Base-by-base conservation (phyloP, 2,113 vertebrate species). In the Gorsachius goisagi region DNA sequence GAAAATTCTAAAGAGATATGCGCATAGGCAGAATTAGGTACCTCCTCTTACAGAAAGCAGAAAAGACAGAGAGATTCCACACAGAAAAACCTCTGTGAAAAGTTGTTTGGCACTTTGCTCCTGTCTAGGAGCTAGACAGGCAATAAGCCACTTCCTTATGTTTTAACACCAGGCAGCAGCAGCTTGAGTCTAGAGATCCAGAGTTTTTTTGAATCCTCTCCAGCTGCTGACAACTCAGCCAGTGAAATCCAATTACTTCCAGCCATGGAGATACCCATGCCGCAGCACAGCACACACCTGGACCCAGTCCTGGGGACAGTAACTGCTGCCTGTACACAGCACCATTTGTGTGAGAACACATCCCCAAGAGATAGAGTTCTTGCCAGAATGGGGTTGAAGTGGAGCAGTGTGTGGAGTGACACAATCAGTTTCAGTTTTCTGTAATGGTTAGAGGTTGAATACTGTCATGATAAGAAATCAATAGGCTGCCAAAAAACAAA, bases 371-470 rank as follows among this genome's bases (percentile, higher is more conserved):
- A 33, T 15, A 3, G 41, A 0, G 9, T 2, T 4, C n/a, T 14
- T 0, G 0, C 50, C 74, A 69, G 58, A 59, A 58, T 0, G 2
- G 60, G 18, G 35, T 4, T 4, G 32, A 39, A 55, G 18, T 27
- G 21, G 13, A 35, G 19, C 35, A 32, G 22, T 1, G 32, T 39
- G 63, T 11, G 4, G 16, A 77, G 11, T 9, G 77, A 64, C 58
- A 66, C 41, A 68, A 33, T 17, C 55, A 12, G 15, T 44, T 58
- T 53, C n/a, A 7, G n/a, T 19, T 59, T 73, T 33, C 68, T 41
- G n/a, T 45, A 27, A 68, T 6, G 41, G 16, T 4, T 15, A 74
- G 73, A 66, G 30, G 27, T 32, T 11, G 2, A 52, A 80, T n/a
- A 30, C 14, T 68, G n/a, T 19, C 58, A 23, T 12, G 41, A 17